phyloP scores from a whole-genome alignment of 2,888 invertebrate species.

The Eurois occulta region DNA sequence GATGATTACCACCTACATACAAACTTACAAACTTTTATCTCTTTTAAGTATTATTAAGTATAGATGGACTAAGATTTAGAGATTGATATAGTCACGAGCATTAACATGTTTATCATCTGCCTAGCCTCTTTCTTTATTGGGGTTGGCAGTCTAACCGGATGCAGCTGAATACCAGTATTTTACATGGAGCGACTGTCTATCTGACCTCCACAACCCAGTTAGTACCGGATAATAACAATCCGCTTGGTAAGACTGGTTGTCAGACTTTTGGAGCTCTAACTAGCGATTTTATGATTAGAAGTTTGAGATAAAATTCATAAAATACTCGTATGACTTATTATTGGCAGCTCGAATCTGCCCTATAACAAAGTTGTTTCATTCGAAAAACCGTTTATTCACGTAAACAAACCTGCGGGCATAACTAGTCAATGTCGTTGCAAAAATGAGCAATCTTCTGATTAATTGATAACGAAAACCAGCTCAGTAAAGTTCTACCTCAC shows the following conservation, averaged over 20 bases:
- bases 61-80: not conserved
- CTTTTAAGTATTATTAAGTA: too few species aligned
- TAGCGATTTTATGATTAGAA: not conserved
- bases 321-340: not conserved
- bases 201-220: not conserved
- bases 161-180: not conserved
- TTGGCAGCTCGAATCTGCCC: not conserved
- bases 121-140: not conserved
- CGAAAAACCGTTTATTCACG: not conserved
- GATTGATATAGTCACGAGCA: not conserved
- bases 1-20: too few species aligned
- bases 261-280: not conserved
- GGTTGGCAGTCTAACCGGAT: not conserved
- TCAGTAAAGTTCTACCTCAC: slow-evolving; percentile 30
- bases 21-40: too few species aligned
- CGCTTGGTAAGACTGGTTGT: not conserved
- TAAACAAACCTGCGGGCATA: not conserved
- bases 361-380: not conserved
- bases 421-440: not conserved
- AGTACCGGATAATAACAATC: not conserved
- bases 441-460: slow-evolving; percentile 33
- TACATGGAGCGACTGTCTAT: too few species aligned
- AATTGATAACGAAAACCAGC: slow-evolving; percentile 38
- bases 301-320: not conserved
- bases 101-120: not conserved